Base-by-base conservation (phyloP, 2,888 invertebrate genomes). In the Ophonus ardosiacus region DNA sequence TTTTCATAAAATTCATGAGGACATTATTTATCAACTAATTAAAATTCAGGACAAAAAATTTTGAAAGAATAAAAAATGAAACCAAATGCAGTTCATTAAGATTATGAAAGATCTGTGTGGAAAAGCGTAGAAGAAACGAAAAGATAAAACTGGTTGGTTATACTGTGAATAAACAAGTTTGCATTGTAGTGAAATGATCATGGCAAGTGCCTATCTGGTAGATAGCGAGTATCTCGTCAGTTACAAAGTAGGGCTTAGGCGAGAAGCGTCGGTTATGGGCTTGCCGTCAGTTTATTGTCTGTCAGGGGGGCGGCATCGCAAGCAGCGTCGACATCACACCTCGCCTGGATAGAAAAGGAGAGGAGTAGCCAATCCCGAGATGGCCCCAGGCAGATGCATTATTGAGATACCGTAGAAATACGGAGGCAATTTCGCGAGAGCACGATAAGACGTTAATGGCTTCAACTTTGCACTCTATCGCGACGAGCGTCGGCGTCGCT, bases 401-500 rank as follows among this genome's bases (percentile, higher is more conserved):
- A 91, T 91, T 89, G 89, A 91, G 91, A 91, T 91, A 91, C 88
- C 89, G 87, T 90, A 89, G 91, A 92, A 92, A 92, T 92, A 92
- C 92, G 91, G 91, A 89, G 90, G 92, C 92, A 92, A 92, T 92
- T 92, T 90, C 89, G 90, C 88, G 88, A 89, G 88, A 89, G 90
- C 89, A 90, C 92, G 92, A 92, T 92, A 92, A 92, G 92, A 92
- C 92, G 92, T 90, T 93, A 93, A 93, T 92, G 92, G 92, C 90
- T 92, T 92, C 93, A 92, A 93, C 92, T 93, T 93, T 92, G 92
- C 93, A 93, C 93, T 92, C 93, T 92, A 92, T 92, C 92, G 91
- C 87, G 85, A 76, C 81, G 86, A 86, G 88, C 88, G 88, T 88
- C 88, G 86, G 88, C 88, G 88, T 88, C 87, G 88, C 88, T 87